These are phyloP conservation scores for Linyphia triangularis DNA, from an alignment of 2,888 invertebrate genomes.

Conservation along the genomic window DNA sequence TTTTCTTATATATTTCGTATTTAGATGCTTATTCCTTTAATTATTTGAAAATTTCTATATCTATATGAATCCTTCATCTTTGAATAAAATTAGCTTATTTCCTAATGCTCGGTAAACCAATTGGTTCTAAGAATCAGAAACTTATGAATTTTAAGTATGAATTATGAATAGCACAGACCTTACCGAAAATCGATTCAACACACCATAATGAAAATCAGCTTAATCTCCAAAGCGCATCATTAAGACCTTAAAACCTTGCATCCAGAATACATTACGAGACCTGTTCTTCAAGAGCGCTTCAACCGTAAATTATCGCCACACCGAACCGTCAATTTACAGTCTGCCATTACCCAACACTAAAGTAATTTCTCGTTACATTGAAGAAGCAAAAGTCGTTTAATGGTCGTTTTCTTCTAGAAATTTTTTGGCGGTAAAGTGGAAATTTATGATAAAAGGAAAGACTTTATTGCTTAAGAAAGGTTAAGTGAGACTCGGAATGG, in stretches of 20 bases:
- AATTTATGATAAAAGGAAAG: constrained; percentile 71
- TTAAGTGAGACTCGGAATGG: constrained; percentile 51
- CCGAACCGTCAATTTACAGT: constrained; percentile 5
- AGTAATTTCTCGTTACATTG: neutral
- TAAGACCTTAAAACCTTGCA: constrained; percentile 8
- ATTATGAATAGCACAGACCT: constrained; percentile 1
- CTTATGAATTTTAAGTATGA: neutral
- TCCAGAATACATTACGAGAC: constrained; percentile 29
- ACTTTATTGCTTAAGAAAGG: constrained; percentile 69
- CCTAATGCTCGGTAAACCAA: no score
- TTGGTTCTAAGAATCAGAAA: no score
- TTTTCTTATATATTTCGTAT: no score
- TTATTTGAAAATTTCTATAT: no score
- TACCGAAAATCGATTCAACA: neutral
- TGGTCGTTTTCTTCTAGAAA: constrained; percentile 13
- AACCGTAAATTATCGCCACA: constrained; percentile 50
- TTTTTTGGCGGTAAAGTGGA: constrained; percentile 56
- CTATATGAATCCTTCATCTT: no score
- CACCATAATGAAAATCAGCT: neutral
- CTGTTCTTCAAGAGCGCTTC: constrained; percentile 44
- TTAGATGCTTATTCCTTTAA: no score
- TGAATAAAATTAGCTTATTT: no score
- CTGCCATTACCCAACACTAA: constrained; percentile 20
- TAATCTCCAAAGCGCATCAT: constrained; percentile 27
- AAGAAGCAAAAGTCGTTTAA: constrained; percentile 32